Evolutionary conservation across 2,888 invertebrate species (phyloP).

Genomic region (Sinodicranocentrus sp.): DNA sequence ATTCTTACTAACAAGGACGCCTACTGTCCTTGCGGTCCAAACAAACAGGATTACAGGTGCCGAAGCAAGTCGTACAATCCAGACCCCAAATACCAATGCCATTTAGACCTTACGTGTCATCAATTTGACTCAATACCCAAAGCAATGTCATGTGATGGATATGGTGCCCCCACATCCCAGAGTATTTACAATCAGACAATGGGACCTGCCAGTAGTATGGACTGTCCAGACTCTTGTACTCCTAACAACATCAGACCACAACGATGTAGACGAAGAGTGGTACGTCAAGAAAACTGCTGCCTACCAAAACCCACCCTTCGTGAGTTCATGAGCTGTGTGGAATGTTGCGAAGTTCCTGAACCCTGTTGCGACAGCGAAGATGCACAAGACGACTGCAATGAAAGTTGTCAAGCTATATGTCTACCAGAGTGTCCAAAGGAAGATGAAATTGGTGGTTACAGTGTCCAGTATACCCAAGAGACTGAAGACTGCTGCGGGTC

Average conservation of each 20-base stretch:
- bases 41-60: conserved; percentile 30
- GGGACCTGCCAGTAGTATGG: not conserved
- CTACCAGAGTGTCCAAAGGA: too few relatives aligned
- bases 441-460: not conserved
- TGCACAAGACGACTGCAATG: not conserved
- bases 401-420: too few relatives aligned
- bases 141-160: not conserved
- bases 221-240: not conserved
- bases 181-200: not conserved
- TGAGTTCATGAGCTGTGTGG: not conserved
- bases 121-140: conserved; percentile 24
- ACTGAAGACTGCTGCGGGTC: conserved; percentile 11
- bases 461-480: not conserved
- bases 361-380: not conserved
- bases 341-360: not conserved
- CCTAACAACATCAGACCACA: not conserved
- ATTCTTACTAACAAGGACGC: not conserved
- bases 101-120: conserved; percentile 30
- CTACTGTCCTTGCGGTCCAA: conserved; percentile 36
- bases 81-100: conserved; percentile 48
- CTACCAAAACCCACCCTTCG: not conserved
- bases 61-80: conserved; percentile 58
- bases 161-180: conserved; percentile 5
- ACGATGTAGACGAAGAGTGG: not conserved
- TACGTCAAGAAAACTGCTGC: conserved; percentile 10